A percentile compares a stretch with the other conserved stretches of the same genome.
phyloP scores from a whole-genome alignment of 30 jellyfish, hydroid and myxozoan species.

The Chrysaora quinquecirrha region DNA sequence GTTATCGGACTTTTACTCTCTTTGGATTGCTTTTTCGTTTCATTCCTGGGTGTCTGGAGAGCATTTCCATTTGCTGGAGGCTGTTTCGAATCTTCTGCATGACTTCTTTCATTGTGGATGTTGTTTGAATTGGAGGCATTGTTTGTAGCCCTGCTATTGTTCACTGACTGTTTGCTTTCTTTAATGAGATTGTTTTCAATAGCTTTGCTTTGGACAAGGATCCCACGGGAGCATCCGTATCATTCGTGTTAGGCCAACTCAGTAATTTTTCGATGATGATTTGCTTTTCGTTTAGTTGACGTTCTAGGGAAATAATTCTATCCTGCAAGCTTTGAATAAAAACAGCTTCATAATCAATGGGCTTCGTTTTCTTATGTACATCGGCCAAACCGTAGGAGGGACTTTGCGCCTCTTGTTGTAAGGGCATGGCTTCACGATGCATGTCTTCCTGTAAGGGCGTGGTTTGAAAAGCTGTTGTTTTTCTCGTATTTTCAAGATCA shows the following conservation, averaged over 20 bases:
- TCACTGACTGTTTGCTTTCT: not conserved
- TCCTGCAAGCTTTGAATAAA: not conserved
- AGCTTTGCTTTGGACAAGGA: not conserved
- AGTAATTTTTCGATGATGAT: not conserved
- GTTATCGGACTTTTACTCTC: not conserved
- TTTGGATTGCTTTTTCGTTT: not conserved
- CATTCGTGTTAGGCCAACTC: not conserved
- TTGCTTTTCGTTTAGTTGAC: not conserved
- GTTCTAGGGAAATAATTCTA: not conserved
- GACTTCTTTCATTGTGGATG: not conserved
- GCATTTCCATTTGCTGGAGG: slow-evolving; percentile 1
- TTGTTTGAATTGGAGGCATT: not conserved
- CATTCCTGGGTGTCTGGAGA: not conserved
- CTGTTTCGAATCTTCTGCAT: not conserved
- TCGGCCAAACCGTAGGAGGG: not conserved
- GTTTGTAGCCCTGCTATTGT: slow-evolving; percentile 1
- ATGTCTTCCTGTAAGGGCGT: slow-evolving; percentile 5
- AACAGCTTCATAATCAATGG: not conserved
- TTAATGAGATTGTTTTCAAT: not conserved
- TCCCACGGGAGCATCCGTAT: not conserved
- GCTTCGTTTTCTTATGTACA: not conserved
- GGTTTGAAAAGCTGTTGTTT: not conserved
- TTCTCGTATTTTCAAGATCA: not conserved
- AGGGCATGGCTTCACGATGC: not conserved
- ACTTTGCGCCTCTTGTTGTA: not conserved